Percentiles rank a stretch among this genome's conserved stretches.
Evolutionary conservation across 1,140 invertebrate species (phyloP).

Genomic region (Agrilus planipennis): DNA sequence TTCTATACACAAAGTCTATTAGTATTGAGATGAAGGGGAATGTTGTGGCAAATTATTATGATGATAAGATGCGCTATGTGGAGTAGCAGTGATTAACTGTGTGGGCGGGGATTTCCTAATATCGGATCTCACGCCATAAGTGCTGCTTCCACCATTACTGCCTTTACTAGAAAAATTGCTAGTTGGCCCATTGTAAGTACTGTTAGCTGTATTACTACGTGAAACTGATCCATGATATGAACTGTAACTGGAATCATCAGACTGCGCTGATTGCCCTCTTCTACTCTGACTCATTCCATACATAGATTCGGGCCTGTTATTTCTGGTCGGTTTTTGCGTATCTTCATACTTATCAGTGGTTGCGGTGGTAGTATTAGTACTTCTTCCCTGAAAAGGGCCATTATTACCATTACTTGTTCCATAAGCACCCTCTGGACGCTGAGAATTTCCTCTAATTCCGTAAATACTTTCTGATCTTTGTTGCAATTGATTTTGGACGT

Average conservation of each 20-base stretch:
- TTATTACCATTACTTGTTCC: not conserved
- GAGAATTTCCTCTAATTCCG: conserved; percentile 42
- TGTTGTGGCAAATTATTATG: conserved; percentile 24
- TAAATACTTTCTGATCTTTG: conserved; percentile 55
- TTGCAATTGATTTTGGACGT: conserved; percentile 59
- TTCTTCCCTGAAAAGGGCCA: conserved; percentile 10
- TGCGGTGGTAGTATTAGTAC: conserved; percentile 19
- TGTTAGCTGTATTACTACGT: conserved; percentile 10
- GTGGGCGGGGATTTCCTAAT: conserved; percentile 15
- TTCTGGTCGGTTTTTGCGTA: conserved; percentile 16
- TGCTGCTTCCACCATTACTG: not conserved
- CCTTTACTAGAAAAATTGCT: not conserved
- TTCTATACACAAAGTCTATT: no score
- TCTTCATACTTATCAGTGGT: conserved; percentile 18
- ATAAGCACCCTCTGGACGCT: no score
- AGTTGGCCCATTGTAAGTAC: conserved; percentile 8
- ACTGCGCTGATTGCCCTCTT: conserved; percentile 38
- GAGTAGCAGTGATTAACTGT: conserved; percentile 9
- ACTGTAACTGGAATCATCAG: conserved; percentile 52
- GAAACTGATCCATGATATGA: conserved; percentile 44
- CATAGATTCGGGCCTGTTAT: conserved; percentile 45
- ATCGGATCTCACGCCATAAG: not conserved
- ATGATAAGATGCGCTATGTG: conserved; percentile 23
- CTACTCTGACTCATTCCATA: conserved; percentile 44
- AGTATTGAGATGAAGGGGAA: conserved; percentile 31